These are phyloP conservation scores for Uropetala carovei DNA, from an alignment of 2,888 invertebrate genomes.

Conservation along the genomic window DNA sequence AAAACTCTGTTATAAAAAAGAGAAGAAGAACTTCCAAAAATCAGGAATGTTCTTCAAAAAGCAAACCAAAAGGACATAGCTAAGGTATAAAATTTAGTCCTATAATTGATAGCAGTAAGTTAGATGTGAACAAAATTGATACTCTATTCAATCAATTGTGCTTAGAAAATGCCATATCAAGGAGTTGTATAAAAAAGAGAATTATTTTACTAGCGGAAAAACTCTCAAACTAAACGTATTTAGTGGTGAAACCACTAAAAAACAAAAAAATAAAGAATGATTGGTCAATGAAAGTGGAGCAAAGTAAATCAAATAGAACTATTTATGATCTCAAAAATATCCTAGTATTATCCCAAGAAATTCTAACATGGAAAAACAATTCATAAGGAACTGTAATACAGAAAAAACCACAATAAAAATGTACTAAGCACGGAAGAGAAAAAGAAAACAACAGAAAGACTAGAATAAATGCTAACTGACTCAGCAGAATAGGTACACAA, in stretches of 20 bases:
- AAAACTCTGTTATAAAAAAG: not conserved
- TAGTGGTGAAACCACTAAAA: not conserved
- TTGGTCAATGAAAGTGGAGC: not conserved
- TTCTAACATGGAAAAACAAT: constrained; percentile 10
- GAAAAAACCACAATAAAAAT: constrained; percentile 22
- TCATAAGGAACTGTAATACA: constrained; percentile 15
- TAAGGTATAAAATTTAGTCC: not conserved
- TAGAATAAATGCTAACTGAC: constrained; percentile 58
- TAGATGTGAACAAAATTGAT: not conserved
- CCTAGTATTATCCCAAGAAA: not conserved
- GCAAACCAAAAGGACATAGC: not conserved
- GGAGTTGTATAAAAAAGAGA: not conserved
- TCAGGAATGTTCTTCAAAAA: not conserved
- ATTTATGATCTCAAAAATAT: not conserved
- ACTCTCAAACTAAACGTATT: not conserved
- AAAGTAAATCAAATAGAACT: not conserved
- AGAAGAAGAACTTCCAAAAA: not conserved
- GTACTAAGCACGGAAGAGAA: constrained; percentile 32
- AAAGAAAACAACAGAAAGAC: constrained; percentile 46
- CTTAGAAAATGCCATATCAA: not conserved
- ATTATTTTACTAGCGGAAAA: not conserved
- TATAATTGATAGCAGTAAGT: not conserved
- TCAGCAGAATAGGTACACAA: constrained; percentile 8
- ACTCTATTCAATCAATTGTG: not conserved
- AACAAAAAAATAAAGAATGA: not conserved